Conservation (phyloP, 2,888 invertebrate species). For the Norana najaformis region DNA sequence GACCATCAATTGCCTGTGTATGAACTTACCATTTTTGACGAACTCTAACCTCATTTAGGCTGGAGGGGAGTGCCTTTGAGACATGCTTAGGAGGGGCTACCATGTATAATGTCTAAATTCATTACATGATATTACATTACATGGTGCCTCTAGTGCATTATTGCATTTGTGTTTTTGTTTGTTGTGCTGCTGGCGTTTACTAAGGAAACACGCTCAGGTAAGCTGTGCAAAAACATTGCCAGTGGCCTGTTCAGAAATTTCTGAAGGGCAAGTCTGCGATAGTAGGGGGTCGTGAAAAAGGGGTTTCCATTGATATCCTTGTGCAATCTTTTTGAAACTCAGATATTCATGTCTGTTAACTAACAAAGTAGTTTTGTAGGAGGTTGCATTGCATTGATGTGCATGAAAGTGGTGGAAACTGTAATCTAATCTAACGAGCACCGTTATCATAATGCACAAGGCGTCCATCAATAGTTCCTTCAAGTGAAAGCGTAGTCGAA, state of each 20-base stretch:
- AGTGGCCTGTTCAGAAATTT: background rate
- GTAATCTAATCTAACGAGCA: background rate
- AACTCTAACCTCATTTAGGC: background rate
- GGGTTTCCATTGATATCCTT: background rate
- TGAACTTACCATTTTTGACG: background rate
- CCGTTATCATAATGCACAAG: background rate
- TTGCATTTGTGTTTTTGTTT: background rate
- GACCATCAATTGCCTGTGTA: background rate
- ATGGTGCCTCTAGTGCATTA: background rate
- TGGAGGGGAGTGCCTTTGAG: too few species aligned
- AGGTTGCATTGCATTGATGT: background rate
- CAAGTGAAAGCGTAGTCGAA: background rate
- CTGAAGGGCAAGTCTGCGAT: background rate
- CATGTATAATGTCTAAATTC: too few species aligned
- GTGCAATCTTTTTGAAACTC: too few species aligned
- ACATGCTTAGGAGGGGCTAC: background rate
- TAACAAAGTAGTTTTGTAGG: background rate
- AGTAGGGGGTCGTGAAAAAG: background rate
- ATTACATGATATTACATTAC: background rate
- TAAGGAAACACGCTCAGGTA: constrained; percentile 6
- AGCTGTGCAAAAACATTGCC: background rate
- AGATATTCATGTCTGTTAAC: background rate
- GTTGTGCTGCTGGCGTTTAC: background rate
- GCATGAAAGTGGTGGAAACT: background rate
- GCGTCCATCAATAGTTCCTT: background rate